These are phyloP conservation scores for Morone chrysops DNA, from an alignment of 2,113 vertebrate species.

Conservation along the genomic window DNA sequence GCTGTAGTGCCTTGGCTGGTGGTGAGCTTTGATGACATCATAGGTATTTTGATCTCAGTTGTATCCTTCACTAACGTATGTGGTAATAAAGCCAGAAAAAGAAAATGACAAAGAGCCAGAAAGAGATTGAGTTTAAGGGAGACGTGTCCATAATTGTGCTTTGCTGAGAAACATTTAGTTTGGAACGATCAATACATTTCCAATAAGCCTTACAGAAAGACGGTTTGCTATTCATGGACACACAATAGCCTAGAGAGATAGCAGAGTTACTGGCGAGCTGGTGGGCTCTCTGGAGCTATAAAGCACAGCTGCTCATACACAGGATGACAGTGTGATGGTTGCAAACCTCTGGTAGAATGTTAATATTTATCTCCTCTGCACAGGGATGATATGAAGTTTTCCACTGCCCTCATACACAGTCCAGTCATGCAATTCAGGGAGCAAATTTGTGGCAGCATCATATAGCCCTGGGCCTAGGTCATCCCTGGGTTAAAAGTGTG, in stretches of 20 bases:
- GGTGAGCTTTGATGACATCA: constrained; percentile 51
- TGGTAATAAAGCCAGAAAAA: not conserved
- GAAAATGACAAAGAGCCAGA: not conserved
- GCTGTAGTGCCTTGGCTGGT: constrained; percentile 40
- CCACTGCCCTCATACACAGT: constrained; percentile 51
- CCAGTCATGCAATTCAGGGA: constrained; percentile 23
- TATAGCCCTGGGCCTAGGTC: no score
- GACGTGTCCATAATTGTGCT: not conserved
- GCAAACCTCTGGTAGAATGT: constrained; percentile 71
- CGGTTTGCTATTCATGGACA: constrained; percentile 20
- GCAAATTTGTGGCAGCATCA: not conserved
- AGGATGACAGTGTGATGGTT: constrained; percentile 60
- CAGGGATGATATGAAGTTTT: constrained; percentile 66
- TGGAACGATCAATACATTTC: constrained; percentile 3
- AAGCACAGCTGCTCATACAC: constrained; percentile 70
- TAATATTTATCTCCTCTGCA: constrained; percentile 76
- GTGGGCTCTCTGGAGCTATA: constrained; percentile 53
- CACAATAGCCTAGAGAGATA: constrained; percentile 27
- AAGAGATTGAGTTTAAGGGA: not conserved
- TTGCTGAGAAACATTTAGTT: constrained; percentile 6
- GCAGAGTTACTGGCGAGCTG: constrained; percentile 45
- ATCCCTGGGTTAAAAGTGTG: no score
- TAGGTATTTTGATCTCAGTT: constrained; percentile 24
- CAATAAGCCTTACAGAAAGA: not conserved
- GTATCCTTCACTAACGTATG: not conserved